Evolutionary conservation across 2,888 invertebrate genomes (phyloP), one percentile per base, ranked within the genome.

Genomic region (Lumbricus terrestris): DNA sequence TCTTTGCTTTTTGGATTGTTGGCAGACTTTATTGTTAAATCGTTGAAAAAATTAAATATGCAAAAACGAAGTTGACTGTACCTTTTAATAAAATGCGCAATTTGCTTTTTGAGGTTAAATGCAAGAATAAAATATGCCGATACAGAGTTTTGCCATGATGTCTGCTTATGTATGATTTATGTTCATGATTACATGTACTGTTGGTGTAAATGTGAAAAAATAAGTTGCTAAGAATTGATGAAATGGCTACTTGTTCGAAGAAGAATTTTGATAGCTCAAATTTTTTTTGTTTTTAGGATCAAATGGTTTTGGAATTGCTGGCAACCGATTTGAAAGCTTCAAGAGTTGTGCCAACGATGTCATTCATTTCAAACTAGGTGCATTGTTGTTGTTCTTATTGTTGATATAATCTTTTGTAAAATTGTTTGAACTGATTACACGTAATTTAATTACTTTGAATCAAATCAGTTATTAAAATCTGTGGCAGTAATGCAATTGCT

Each of bases 341-440:
- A 94, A 94, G 90, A 93, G 93, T 91, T 92, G 92, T 93, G 94
- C 94, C 20, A 94, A 94, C 93, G 94, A 94, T 89, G 94, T 92
- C 38, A 92, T 94, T 33, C 92, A 93, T 40, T 94, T 94, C 91
- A 94, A 94, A 91, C 91, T 95, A 20, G 94, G 95, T 95, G 92
- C 93, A 93, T n/a, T 82, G 69, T n/a, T 90, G n/a, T n/a, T 16
- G 29, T 29, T 83, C 34, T 18, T 20, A 35, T 82, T 35, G n/a
- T 82, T 38, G n/a, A 69, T 29, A 33, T 69, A 42, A 38, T 91
- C 85, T 47, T 23, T 83, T 83, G 23, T 42, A n/a, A n/a, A 13
- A n/a, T 69, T 69, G 6, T 8, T n/a, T 69, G 69, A n/a, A 69
- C 18, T 69, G 1, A 23, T 1, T 23, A 40, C 40, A 40, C 40